A percentile compares a stretch with the other conserved stretches of the same genome.
Conservation (phyloP, 2,113 vertebrate genomes). For the Rhabdornis inornatus region DNA sequence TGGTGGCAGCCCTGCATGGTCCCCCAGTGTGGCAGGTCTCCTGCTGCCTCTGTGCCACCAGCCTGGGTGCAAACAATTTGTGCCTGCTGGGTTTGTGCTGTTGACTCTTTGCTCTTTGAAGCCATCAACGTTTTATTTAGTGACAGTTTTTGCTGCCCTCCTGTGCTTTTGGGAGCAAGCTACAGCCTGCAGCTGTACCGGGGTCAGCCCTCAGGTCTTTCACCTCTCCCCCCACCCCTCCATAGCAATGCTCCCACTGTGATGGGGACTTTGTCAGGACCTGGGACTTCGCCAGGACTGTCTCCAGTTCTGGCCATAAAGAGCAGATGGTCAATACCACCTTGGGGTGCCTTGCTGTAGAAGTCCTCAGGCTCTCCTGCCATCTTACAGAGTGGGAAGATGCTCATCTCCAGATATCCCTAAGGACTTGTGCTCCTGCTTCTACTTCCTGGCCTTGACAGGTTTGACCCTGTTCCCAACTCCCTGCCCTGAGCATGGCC, state of each 20-base stretch:
- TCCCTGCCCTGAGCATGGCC: neutral
- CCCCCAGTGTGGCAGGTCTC: fast-evolving
- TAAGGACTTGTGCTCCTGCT: neutral
- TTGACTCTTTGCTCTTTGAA: fast-evolving
- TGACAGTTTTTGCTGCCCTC: neutral
- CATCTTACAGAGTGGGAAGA: neutral
- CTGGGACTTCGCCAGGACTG: neutral
- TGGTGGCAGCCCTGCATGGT: neutral
- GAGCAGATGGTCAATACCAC: neutral
- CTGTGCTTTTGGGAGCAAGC: neutral
- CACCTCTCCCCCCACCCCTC: neutral
- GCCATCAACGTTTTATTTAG: neutral
- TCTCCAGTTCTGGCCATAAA: neutral
- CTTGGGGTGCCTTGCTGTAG: neutral
- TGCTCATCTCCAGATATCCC: neutral
- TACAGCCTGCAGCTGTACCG: neutral
- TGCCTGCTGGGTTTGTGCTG: neutral
- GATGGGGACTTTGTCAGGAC: neutral
- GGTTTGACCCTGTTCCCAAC: neutral
- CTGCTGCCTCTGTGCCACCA: neutral
- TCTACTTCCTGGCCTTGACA: neutral
- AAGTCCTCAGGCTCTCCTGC: neutral
- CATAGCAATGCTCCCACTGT: neutral
- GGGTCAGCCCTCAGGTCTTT: neutral
- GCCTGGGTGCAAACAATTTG: neutral